Evolutionary conservation across 1,140 invertebrate genomes (phyloP).

Genomic region (Pollicipes pollicipes): DNA sequence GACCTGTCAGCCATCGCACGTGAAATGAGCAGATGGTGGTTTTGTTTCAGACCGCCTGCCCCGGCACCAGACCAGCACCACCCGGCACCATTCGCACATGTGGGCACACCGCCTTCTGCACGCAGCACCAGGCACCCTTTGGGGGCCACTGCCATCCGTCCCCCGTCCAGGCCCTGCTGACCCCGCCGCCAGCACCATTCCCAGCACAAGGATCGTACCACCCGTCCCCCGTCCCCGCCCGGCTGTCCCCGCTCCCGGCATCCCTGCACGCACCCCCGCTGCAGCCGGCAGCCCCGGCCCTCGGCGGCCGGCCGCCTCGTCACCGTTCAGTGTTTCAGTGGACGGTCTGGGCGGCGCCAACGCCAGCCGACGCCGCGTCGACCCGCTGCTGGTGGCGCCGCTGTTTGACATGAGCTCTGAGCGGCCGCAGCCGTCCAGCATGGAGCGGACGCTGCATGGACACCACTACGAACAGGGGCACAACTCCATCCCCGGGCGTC

Average conservation of each 20-base stretch:
- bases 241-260: no score
- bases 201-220: no score
- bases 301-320: not conserved
- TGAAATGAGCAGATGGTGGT: no score
- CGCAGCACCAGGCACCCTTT: not conserved
- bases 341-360: not conserved
- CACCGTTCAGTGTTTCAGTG: not conserved
- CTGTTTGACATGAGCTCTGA: not conserved
- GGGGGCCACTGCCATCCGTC: no score
- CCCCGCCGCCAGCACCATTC: no score
- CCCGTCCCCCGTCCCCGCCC: no score
- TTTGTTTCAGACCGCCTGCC: not conserved
- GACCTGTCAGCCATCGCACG: no score
- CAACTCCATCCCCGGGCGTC: not conserved
- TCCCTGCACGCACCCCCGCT: not conserved
- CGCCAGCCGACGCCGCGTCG: not conserved
- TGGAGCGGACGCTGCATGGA: not conserved
- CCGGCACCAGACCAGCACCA: not conserved
- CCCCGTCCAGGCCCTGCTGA: no score
- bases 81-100: not conserved
- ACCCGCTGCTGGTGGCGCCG: not conserved
- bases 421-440: not conserved
- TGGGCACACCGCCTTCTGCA: not conserved
- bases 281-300: no score
- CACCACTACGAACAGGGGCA: not conserved